Percentiles rank a stretch among this genome's conserved stretches.
phyloP scores from a whole-genome alignment of 2,113 vertebrate species.

The Cisticola juncidis region DNA sequence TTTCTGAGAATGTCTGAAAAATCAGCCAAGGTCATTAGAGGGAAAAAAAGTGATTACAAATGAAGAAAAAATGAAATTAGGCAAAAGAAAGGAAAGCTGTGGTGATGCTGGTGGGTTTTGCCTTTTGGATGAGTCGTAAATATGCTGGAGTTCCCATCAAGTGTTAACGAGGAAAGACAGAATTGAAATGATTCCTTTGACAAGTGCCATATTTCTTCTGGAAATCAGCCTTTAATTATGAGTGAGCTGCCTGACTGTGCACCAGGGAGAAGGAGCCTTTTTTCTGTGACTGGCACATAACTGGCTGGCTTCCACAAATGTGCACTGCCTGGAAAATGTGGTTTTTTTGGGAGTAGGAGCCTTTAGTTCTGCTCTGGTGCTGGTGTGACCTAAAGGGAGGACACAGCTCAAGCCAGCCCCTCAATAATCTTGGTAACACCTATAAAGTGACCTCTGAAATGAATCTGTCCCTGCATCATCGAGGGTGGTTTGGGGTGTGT shows the following conservation, averaged over 20 bases:
- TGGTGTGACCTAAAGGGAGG: background rate
- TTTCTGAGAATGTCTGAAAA: background rate
- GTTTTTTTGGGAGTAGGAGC: background rate
- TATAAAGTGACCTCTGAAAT: background rate
- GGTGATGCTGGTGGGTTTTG: background rate
- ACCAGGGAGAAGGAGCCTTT: background rate
- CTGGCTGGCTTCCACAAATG: background rate
- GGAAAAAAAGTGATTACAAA: background rate
- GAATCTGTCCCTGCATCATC: background rate
- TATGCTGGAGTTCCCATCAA: background rate
- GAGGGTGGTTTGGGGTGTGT: background rate
- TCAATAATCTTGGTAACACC: background rate
- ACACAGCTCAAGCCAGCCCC: background rate
- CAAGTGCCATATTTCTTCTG: slow-evolving; percentile 34
- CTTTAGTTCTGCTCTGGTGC: background rate
- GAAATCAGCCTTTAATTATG: slow-evolving; percentile 19
- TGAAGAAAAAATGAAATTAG: background rate
- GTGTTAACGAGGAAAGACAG: background rate
- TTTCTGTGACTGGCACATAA: background rate
- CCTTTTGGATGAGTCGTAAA: background rate
- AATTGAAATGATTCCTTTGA: slow-evolving; percentile 34
- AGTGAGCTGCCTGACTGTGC: background rate
- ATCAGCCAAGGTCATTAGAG: background rate
- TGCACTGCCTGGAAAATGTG: background rate
- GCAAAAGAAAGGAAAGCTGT: background rate